These are phyloP conservation scores for Erpornis zantholeuca DNA, from an alignment of 2,113 vertebrate species.

Conservation along the genomic window DNA sequence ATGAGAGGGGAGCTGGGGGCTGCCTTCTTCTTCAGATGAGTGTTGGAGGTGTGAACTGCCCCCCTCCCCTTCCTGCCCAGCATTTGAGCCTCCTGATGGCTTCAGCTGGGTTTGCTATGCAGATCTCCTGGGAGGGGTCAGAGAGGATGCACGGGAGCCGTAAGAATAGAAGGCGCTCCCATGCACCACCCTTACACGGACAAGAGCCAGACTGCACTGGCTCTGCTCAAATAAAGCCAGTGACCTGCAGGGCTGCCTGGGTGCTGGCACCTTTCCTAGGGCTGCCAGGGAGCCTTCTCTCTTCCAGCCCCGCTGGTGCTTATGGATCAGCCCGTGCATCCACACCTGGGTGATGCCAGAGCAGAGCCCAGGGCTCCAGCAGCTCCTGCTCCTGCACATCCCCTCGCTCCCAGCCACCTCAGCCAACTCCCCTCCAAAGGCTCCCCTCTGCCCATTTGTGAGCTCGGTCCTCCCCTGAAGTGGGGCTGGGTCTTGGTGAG, in stretches of 20 bases:
- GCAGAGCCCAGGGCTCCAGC: neutral
- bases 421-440: neutral
- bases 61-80: neutral
- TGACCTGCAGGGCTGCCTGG: neutral
- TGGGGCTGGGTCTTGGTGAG: accelerated
- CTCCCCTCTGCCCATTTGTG: neutral
- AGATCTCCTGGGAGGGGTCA: neutral
- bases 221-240: neutral
- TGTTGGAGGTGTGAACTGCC: neutral
- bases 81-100: neutral
- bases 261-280: neutral
- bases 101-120: neutral
- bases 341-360: neutral
- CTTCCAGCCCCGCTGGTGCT: neutral
- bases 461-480: neutral
- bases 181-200: neutral
- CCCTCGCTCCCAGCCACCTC: neutral
- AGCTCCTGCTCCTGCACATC: accelerated
- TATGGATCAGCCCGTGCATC: neutral
- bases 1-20: neutral
- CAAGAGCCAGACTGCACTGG: neutral
- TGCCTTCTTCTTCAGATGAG: neutral
- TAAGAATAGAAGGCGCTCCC: neutral
- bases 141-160: accelerated
- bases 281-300: neutral